phyloP scores from a whole-genome alignment of 2,113 vertebrate genomes.

The Anthoscopus minutus region DNA sequence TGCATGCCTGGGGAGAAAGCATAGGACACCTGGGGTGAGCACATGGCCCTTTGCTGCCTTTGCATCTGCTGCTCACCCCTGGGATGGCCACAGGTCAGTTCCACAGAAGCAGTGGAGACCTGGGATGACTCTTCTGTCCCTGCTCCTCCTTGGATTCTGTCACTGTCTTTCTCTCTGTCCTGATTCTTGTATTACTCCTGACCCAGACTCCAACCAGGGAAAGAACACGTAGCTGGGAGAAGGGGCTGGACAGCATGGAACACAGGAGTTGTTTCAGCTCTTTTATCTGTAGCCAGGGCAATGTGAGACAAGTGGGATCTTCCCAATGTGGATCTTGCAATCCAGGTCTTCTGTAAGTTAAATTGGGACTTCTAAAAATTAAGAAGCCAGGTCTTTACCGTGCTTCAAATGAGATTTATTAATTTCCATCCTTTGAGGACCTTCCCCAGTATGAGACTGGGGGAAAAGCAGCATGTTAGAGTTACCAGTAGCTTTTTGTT shows the following conservation, averaged over 20 bases:
- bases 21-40: background rate
- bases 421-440: background rate
- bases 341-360: background rate
- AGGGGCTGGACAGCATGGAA: background rate
- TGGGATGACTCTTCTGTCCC: background rate
- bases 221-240: conserved; percentile 41
- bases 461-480: background rate
- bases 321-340: background rate
- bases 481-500: background rate
- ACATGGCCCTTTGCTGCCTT: background rate
- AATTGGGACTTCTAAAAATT: too few relatives aligned
- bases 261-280: background rate
- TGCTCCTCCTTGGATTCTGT: background rate
- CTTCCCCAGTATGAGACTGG: background rate
- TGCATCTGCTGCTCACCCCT: background rate
- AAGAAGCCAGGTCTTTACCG: too few relatives aligned
- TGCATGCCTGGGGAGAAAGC: background rate
- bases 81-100: background rate
- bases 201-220: conserved; percentile 51
- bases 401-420: background rate
- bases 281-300: background rate
- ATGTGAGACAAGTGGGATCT: background rate
- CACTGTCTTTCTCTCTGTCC: background rate
- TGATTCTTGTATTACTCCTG: conserved; percentile 34
- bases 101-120: background rate